Conservation (phyloP, 2,797 vertebrate genomes). For the Xiphorhynchus erythropygius region DNA sequence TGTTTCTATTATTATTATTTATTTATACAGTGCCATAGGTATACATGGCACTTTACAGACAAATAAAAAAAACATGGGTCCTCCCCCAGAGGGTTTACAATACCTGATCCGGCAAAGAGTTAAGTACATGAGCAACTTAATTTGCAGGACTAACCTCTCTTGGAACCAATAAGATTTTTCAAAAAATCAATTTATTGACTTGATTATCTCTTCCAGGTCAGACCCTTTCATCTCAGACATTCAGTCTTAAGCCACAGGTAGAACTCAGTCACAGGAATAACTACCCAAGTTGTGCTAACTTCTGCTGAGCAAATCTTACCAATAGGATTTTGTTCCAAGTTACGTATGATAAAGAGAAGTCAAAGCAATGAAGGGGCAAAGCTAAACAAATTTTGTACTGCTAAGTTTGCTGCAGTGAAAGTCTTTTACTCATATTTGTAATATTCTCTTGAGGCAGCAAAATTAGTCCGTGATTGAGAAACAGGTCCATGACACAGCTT, state of each 20-base stretch:
- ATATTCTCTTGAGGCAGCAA: not conserved
- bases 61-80: conserved; percentile 52
- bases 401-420: not conserved
- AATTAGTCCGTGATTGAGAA: not conserved
- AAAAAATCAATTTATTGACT: not conserved
- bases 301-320: not conserved
- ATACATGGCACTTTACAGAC: conserved; percentile 63
- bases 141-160: not conserved
- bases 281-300: not conserved
- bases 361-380: not conserved
- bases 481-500: not conserved
- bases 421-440: not conserved
- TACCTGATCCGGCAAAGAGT: not conserved
- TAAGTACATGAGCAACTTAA: not conserved
- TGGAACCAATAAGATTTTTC: not conserved
- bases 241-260: not conserved
- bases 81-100: conserved; percentile 48
- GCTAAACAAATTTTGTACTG: not conserved
- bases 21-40: conserved; percentile 55
- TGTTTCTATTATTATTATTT: conserved; percentile 69
- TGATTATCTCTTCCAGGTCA: not conserved
- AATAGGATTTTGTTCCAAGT: not conserved
- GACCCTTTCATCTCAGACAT: not conserved
- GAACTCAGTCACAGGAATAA: not conserved
- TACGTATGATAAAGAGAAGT: not conserved